Evolutionary conservation across 1,140 invertebrate genomes (phyloP).

Genomic region (Aphaenogaster ashmeadi): DNA sequence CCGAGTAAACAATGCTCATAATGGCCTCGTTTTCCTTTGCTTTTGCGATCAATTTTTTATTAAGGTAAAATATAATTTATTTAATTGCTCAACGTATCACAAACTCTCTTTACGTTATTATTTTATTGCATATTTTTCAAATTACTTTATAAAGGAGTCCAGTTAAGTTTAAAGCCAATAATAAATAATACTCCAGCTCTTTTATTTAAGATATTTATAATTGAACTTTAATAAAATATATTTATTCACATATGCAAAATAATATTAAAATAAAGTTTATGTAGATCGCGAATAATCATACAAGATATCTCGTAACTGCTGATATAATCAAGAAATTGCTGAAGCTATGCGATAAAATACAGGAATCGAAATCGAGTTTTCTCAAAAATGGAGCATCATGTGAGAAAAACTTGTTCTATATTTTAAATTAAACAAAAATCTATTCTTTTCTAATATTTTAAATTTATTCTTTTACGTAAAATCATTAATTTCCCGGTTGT

Average conservation of each 20-base stretch:
- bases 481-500: background rate
- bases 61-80: background rate
- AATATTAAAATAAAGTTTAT: background rate
- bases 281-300: background rate
- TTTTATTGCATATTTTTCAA: background rate
- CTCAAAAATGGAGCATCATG: background rate
- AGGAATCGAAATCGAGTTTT: background rate
- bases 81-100: background rate
- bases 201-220: background rate
- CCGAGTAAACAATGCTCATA: constrained; percentile 5
- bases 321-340: background rate
- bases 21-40: background rate
- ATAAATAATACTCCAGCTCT: background rate
- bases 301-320: background rate
- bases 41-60: background rate
- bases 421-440: background rate
- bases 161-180: background rate
- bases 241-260: background rate
- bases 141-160: background rate
- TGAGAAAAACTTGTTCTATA: background rate
- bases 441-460: background rate
- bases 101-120: background rate
- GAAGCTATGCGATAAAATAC: background rate
- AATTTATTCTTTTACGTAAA: background rate
- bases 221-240: background rate